Evolutionary conservation across 2,888 invertebrate species (phyloP), one percentile per base, ranked within the genome.

Genomic region (Heliconius erato): DNA sequence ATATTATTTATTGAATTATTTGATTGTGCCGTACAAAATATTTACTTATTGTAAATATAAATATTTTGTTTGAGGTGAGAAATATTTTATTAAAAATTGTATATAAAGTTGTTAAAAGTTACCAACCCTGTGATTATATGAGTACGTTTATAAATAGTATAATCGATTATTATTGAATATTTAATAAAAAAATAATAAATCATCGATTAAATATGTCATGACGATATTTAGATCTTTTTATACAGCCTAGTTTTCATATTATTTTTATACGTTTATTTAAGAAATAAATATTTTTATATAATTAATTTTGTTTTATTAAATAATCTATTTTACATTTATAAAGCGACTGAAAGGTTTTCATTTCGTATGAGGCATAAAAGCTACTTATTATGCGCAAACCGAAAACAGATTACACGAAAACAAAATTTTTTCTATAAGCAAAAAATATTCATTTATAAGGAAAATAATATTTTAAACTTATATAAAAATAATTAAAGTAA

Each of bases 241-340:
- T 79, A 82, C 72, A 79, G 69, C 65, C n/a, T 81, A 77, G 81
- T 81, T 81, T 71, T 68, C 76, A 81, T 81, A 71, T 77, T 77
- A 78, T 65, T 77, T 72, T 71, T 77, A 71, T 81, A 77, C 49
- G 59, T 44, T 77, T 77, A 40, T 81, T 28, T 71, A 81, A 81
- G 32, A 63, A 81, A 77, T 77, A 81, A 78, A 81, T 69, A 81
- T 81, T 81, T 81, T 81, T 68, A 40, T 81, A 77, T 54, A 78
- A 77, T 63, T n/a, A 16, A n/a, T 44, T 1, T 63, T 7, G 74
- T 74, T 80, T 68, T 44, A 76, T 44, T 69, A 69, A 44, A 59
- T 76, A 19, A 16, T 23, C 28, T 23, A 23, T 23, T 59, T 59
- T 23, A 9, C 9, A 59, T 23, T 59, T 23, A 59, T 0, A 59